Conservation (phyloP, 2,888 invertebrate genomes). For the Aleiodes testaceus region DNA sequence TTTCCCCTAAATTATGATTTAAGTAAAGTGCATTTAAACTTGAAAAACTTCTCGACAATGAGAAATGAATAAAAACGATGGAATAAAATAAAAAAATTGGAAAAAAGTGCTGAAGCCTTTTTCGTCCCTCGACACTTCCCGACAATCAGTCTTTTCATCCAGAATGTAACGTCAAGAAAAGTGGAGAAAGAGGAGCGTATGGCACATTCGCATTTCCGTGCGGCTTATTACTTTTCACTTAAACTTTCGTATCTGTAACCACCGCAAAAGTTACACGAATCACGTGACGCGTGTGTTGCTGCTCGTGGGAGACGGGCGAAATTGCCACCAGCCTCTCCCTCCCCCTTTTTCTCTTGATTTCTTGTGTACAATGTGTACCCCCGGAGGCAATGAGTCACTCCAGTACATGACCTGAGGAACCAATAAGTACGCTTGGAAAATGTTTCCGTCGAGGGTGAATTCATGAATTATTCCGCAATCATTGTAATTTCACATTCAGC, state of each 20-base stretch:
- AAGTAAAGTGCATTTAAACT: no score
- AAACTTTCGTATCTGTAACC: slow-evolving; percentile 42
- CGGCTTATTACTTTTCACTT: slow-evolving; percentile 52
- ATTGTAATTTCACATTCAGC: background rate
- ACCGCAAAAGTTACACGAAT: slow-evolving; percentile 39
- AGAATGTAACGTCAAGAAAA: slow-evolving; percentile 19
- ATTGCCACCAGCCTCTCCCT: slow-evolving; percentile 22
- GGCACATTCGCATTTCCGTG: slow-evolving; percentile 46
- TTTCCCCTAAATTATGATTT: no score
- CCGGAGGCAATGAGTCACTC: slow-evolving; percentile 19
- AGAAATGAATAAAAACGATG: no score
- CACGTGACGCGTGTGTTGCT: slow-evolving; percentile 42
- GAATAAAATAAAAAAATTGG: background rate
- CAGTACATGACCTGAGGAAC: background rate
- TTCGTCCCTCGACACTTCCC: background rate
- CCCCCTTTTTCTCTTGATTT: background rate
- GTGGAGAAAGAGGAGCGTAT: slow-evolving; percentile 35
- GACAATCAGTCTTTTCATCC: background rate
- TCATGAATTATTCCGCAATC: background rate
- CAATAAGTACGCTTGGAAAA: background rate
- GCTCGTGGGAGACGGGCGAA: slow-evolving; percentile 19
- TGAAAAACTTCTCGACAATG: no score
- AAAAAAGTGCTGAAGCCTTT: slow-evolving; percentile 6
- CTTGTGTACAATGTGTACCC: background rate
- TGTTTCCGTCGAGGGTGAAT: background rate